These are phyloP conservation scores for Harpagifer antarcticus DNA, from an alignment of 2,797 vertebrate species.

Conservation along the genomic window DNA sequence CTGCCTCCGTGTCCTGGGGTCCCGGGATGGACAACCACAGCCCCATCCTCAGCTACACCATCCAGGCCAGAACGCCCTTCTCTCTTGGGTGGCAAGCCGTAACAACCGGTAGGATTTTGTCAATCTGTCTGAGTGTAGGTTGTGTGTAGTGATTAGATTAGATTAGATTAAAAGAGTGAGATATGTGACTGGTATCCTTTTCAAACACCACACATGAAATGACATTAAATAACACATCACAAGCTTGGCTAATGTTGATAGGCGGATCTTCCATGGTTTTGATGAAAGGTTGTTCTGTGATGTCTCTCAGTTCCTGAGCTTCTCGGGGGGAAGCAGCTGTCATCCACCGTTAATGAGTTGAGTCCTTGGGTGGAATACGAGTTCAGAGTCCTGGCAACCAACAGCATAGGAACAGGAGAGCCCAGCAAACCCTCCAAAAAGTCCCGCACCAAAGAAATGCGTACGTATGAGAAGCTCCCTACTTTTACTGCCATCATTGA, in stretches of 20 bases:
- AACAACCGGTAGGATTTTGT: conserved; percentile 87
- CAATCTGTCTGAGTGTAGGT: conserved; percentile 15
- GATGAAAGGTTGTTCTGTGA: conserved; percentile 68
- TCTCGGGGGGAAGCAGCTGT: conserved; percentile 89
- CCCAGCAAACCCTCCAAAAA: conserved; percentile 92
- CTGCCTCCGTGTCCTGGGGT: conserved; percentile 91
- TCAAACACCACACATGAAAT: conserved; percentile 40
- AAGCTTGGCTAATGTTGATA: conserved; percentile 46
- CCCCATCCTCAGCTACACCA: conserved; percentile 89
- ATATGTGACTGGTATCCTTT: conserved; percentile 20
- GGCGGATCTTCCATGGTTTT: conserved; percentile 54
- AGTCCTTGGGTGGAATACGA: conserved; percentile 97
- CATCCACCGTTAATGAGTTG: conserved; percentile 89
- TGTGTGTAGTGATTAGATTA: conserved; percentile 2
- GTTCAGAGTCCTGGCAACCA: conserved; percentile 92
- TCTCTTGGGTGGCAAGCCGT: conserved; percentile 95
- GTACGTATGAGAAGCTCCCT: conserved; percentile 81
- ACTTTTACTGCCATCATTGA: conserved; percentile 4
- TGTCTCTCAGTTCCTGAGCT: conserved; percentile 88
- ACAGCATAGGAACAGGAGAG: conserved; percentile 92
- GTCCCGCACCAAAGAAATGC: conserved; percentile 90
- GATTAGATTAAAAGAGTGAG: background rate
- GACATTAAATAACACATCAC: conserved; percentile 57
- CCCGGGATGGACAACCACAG: conserved; percentile 93
- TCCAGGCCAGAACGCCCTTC: conserved; percentile 93